Evolutionary conservation across 2,888 invertebrate genomes (phyloP), one percentile per base, ranked within the genome.

Genomic region (Zygogramma bicolorata): DNA sequence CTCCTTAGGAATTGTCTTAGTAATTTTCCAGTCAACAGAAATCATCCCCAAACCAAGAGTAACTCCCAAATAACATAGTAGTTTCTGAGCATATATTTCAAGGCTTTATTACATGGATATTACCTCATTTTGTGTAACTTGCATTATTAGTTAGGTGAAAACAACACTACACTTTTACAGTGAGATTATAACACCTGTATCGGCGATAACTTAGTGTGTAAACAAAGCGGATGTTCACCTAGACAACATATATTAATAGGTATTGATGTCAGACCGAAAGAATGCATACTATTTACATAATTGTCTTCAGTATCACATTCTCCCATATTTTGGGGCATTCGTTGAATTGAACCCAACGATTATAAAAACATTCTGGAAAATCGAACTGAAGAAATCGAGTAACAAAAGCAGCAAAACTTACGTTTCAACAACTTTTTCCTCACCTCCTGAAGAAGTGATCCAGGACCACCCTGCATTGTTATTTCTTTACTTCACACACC

Each of bases 371-470:
- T 38, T 13, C 38, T 2, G 38, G n/a, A 38, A 38, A 38, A 38
- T 38, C n/a, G 10, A 38, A 38, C n/a, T 3, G 13, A 38, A 38
- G 3, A 13, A 3, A 46, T 20, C 20, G 8, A 15, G 20, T 15
- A 22, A 15, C 20, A 18, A 8, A 46, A 46, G 8, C 18, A 46
- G 20, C 8, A 53, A 7, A 27, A 62, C 62, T 62, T 62, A 62
- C 62, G 27, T 62, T 62, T 62, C 15, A 62, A 42, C 62, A 62
- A 62, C 62, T 62, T 62, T 62, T 62, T 62, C 29, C 62, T 62
- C 62, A 62, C 62, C 62, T 62, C 62, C 62, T 34, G 62, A 7
- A 62, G 62, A 22, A 62, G 40, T 27, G 27, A 42, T 18, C 18
- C 62, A 22, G 62, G 62, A 22, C 62, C 40, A 10, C 25, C 62